Base-by-base conservation (phyloP, 2,797 vertebrate species). In the Parotocinclus haroldoi region DNA sequence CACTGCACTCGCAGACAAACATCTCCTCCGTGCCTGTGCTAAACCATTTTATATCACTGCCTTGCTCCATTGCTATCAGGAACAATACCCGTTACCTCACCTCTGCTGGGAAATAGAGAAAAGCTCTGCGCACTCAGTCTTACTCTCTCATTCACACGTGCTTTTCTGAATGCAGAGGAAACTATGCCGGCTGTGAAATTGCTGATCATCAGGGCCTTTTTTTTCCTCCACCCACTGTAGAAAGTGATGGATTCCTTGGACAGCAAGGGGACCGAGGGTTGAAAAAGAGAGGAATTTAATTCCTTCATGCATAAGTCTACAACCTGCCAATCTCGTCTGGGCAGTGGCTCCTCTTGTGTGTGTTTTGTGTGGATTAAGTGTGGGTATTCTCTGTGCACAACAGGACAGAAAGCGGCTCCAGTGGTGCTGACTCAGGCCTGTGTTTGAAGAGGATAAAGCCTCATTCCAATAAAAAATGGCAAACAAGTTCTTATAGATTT, bases 151-250 rank as follows among this genome's bases (percentile, higher is more conserved):
- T 11, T 57, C 6, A 13, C 45, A 10, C 68, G 0, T 42, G 77
- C 81, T 71, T 82, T 85, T 81, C 84, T 83, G 89, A 92, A 89
- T 86, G 80, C 83, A 81, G 76, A 86, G 77, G 76, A 76, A 85
- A 89, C 58, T 83, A 87, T 87, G 63, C 83, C 85, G 85, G 42
- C 88, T 93, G 87, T 91, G 90, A 94, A 92, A 94, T 94, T 89
- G 87, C 86, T 85, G 84, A 83, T 91, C 84, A 92, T 86, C 85
- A 82, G 78, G 74, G 78, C 85, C 83, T 84, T 89, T 86, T 73
- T 82, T 78, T 77, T n/a, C n/a, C 77, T 85, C 81, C 78, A 75
- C 71, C 87, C 89, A 82, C 76, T 68, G 60, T 73, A 77, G 69
- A 57, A 68, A 74, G 67, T 71, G 57, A 78, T 19, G 70, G 58